Percentiles rank a stretch among this genome's conserved stretches.
Conservation (phyloP, 2,797 vertebrate genomes). For the Pogoniulus pusillus region DNA sequence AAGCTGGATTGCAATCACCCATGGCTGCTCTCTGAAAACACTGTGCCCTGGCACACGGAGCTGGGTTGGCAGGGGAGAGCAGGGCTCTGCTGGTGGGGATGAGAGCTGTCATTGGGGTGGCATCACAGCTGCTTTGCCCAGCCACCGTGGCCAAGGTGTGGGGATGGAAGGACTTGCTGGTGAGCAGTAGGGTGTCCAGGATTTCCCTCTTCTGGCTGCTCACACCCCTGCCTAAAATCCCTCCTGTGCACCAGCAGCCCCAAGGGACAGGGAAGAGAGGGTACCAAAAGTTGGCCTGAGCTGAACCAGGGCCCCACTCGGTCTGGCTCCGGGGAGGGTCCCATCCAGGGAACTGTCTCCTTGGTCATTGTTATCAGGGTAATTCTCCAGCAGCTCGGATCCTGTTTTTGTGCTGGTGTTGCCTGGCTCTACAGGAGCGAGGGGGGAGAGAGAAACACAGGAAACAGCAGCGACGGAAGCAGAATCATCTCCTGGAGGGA, state of each 20-base stretch:
- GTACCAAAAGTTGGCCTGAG: not conserved
- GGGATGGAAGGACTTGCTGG: not conserved
- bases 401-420: constrained; percentile 70
- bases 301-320: not conserved
- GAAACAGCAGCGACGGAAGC: constrained; percentile 61
- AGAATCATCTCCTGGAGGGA: constrained; percentile 69
- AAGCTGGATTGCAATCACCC: not conserved
- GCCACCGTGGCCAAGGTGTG: not conserved
- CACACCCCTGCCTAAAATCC: not conserved
- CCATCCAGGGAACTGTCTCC: constrained; percentile 1
- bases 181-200: not conserved
- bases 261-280: not conserved
- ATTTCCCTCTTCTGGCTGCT: not conserved
- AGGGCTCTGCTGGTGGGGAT: not conserved
- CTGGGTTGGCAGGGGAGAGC: not conserved
- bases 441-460: constrained; percentile 63
- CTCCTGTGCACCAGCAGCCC: rapidly evolving
- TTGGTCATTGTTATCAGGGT: constrained; percentile 62
- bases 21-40: not conserved
- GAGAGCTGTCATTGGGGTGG: not conserved
- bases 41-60: not conserved
- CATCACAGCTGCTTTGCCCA: not conserved
- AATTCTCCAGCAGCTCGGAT: constrained; percentile 59
- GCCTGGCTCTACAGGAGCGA: constrained; percentile 30
- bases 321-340: constrained; percentile 14